Base-by-base conservation (phyloP, 2,113 vertebrate genomes). In the Microcebus tavaratra region DNA sequence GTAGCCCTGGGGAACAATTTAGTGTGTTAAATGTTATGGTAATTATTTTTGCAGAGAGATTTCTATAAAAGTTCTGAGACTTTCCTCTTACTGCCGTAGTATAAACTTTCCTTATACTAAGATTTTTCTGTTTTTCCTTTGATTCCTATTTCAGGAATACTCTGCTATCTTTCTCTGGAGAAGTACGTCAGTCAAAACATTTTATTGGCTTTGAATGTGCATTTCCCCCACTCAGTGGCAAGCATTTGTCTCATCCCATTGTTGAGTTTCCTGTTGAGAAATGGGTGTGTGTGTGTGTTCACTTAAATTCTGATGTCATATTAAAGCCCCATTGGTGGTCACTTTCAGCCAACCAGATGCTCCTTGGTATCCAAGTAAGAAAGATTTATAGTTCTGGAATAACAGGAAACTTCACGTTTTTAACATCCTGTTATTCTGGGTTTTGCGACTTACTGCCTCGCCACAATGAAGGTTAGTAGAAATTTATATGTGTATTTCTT, bases 381-480 rank as follows among this genome's bases (percentile, higher is more conserved):
- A 36, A 82, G 94, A 83, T 42, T 61, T 82, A 81, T 97, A 98
- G 85, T 79, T 94, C 88, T 68, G 29, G 93, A 9, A 1, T 80
- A 97, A 97, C 97, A 98, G 99, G 98, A 99, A 99, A 53, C 95
- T 73, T 0, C 2, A 78, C 76, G 42, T 88, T 95, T 97, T 96
- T 97, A 0, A 27, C 97, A 98, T 98, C 98, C 98, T 98, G 97
- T 98, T 98, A 80, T 98, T 98, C 96, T 93, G 96, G 42, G 83
- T 72, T 96, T 86, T 48, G 72, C 81, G 93, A 91, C 91, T 97
- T 34, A 81, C 92, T 85, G 91, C 72, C 48, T 96, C n/a, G 91
- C 96, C 97, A 98, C 57, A 78, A 99, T 99, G 99, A 99, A 99
- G 98, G 99, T 99, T 96, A 98, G 98, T 96, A 92, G 96, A 85